Evolutionary conservation across 2,888 invertebrate species (phyloP).

Genomic region (Gerris lacustris): DNA sequence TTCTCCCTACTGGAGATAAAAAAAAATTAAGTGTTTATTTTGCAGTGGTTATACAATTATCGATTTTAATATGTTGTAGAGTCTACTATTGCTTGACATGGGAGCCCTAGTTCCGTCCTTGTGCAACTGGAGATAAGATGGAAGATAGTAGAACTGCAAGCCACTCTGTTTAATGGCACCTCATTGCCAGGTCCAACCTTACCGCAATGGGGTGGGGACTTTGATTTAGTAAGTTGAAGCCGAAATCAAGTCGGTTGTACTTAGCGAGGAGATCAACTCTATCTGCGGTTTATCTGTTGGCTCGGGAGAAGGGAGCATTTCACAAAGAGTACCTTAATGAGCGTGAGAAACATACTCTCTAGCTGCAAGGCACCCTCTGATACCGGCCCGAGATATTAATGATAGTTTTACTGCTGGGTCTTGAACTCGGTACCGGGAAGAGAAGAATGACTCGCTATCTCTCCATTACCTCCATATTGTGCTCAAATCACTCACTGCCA

Average conservation of each 20-base stretch:
- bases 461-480: conserved; percentile 3
- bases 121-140: neutral
- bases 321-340: conserved; percentile 1
- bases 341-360: neutral
- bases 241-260: neutral
- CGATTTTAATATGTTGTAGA: no score
- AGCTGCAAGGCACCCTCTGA: neutral
- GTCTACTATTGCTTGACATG: no score
- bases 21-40: no score
- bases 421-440: neutral
- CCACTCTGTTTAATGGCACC: conserved; percentile 3
- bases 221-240: neutral
- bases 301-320: neutral
- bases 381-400: neutral
- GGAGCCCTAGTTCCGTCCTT: neutral
- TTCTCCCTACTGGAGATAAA: no score
- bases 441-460: conserved; percentile 1
- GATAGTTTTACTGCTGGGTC: neutral
- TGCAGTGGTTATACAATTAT: no score
- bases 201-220: neutral
- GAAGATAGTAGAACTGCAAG: conserved; percentile 2
- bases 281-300: neutral
- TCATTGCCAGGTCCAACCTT: neutral
- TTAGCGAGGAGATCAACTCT: neutral
- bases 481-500: neutral